Base-by-base conservation (phyloP, 1,140 invertebrate genomes). In the Drosophila repletoides region DNA sequence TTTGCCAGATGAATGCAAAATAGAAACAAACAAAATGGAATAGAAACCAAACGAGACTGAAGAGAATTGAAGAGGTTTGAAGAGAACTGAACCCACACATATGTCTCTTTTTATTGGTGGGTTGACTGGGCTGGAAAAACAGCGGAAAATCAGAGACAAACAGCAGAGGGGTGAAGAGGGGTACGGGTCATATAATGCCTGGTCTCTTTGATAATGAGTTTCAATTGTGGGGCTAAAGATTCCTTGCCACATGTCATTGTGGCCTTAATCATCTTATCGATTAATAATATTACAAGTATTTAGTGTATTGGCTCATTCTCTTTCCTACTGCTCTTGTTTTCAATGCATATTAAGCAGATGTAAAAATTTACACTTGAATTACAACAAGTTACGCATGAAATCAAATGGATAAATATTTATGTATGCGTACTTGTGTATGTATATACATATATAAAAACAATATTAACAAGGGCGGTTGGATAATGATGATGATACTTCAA, bases 331-430 rank as follows among this genome's bases (percentile, higher is more conserved):
- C 4, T 26, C 1, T 19, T 51, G 9, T 33, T 43, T 55, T 81
- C 73, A 76, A 83, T 81, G 77, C 64, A 81, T 81, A 76, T 83
- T 83, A 83, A 83, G 70, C 77, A 83, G 77, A 70, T 84, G 77
- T 70, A 53, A 73, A 71, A 83, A 84, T 83, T 63, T 73, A 77
- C 77, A 83, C 77, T 77, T 73, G 69, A 83, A 83, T 83, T 77
- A 83, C 73, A 73, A 72, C 68, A 77, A 77, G 46, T 83, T 83
- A 40, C 70, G 77, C 77, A 65, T 83, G 69, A 83, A 68, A 74
- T 69, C 14, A 46, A 68, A 69, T 10, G 45, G 45, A 48, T 59
- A 63, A 33, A 63, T 29, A 40, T n/a, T n/a, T n/a, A n/a, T n/a
- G n/a, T n/a, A n/a, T n/a, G n/a, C n/a, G n/a, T n/a, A n/a, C n/a